phyloP scores from a whole-genome alignment of 2,113 vertebrate species.

The Tychaedon coryphoeus region DNA sequence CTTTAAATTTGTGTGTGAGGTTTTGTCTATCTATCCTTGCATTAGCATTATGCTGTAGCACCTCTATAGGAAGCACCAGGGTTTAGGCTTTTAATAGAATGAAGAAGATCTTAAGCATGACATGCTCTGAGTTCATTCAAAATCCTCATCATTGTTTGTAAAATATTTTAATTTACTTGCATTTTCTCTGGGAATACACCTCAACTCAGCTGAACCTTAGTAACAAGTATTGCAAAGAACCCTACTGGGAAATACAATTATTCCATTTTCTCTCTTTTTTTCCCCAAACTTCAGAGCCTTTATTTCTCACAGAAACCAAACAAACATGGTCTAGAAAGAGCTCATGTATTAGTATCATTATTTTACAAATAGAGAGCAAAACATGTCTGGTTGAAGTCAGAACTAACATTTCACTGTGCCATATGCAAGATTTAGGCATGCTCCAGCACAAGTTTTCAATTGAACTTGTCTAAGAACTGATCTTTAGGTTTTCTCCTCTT shows the following conservation, averaged over 20 bases:
- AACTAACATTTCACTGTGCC: neutral
- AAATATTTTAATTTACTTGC: neutral
- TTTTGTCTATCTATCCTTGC: neutral
- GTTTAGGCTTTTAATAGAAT: neutral
- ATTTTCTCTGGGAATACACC: neutral
- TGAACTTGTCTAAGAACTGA: neutral
- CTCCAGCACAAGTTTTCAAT: neutral
- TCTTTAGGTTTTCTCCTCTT: neutral
- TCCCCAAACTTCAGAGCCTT: neutral
- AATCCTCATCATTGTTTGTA: neutral
- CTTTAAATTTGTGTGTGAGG: neutral
- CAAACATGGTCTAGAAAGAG: neutral
- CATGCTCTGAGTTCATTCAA: neutral
- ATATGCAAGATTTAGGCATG: neutral
- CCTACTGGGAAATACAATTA: neutral
- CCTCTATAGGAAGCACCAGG: neutral
- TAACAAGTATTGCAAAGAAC: neutral
- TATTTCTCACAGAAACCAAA: neutral
- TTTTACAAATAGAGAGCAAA: neutral
- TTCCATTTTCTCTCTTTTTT: neutral
- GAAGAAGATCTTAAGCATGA: neutral
- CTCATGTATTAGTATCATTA: neutral
- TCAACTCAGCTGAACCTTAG: neutral
- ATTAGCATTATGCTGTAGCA: neutral
- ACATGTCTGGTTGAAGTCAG: neutral